Conservation (phyloP, 2,888 invertebrate species). For the Steromphala cineraria region DNA sequence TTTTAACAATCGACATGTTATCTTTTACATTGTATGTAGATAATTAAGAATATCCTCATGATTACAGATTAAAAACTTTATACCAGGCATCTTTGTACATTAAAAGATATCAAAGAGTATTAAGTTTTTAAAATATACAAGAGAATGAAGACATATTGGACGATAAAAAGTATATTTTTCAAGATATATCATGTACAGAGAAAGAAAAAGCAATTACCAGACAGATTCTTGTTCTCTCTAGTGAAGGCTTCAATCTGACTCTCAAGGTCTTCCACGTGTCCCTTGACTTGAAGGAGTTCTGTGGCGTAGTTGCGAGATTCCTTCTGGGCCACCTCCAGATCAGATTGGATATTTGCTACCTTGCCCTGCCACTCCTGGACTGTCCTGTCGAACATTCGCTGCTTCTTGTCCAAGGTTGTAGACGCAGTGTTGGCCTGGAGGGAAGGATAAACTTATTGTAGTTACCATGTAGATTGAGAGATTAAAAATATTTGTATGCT, state of each 20-base stretch:
- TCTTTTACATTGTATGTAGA: no score
- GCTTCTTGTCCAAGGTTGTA: constrained; percentile 97
- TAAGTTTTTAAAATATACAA: no score
- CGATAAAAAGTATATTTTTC: no score
- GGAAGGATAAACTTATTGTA: not conserved
- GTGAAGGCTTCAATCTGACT: constrained; percentile 98
- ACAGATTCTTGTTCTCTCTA: constrained; percentile 99
- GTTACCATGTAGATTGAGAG: no score
- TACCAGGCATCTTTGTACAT: no score
- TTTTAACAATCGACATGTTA: no score
- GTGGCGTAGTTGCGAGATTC: constrained; percentile 99
- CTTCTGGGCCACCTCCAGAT: constrained; percentile 98
- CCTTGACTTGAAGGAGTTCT: constrained; percentile 98
- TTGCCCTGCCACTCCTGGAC: constrained; percentile 99
- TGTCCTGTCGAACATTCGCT: constrained; percentile 99
- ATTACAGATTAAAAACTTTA: no score
- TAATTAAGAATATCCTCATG: no score
- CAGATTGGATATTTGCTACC: constrained; percentile 88
- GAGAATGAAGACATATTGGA: no score
- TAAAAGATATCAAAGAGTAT: no score
- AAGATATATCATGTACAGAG: no score
- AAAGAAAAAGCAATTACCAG: constrained; percentile 74
- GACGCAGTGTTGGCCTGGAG: constrained; percentile 78
- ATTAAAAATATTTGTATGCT: no score
- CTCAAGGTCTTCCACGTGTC: constrained; percentile 96